Conservation (phyloP, 2,888 invertebrate species). For the Drepanosiphum platanoidis region DNA sequence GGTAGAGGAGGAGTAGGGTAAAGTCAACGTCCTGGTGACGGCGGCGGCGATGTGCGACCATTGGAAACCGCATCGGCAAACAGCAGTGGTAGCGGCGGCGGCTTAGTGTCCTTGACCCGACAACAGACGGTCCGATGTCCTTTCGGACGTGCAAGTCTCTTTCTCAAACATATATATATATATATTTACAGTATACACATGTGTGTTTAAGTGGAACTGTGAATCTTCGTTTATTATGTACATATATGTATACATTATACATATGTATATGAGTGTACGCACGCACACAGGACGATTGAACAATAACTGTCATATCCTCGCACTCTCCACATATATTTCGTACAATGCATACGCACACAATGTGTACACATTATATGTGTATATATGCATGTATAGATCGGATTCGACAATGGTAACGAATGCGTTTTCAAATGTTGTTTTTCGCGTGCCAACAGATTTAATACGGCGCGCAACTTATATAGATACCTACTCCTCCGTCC, state of each 20-base stretch:
- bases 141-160: conserved; percentile 56
- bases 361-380: not conserved
- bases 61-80: conserved; percentile 55
- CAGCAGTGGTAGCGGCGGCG: not conserved
- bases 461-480: not conserved
- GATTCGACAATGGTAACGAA: conserved; percentile 21
- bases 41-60: conserved; percentile 57
- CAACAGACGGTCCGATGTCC: conserved; percentile 59
- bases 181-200: not conserved
- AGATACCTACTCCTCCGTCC: not conserved
- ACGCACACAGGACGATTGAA: conserved; percentile 32
- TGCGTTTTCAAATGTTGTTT: conserved; percentile 15
- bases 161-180: conserved; percentile 7
- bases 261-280: not conserved
- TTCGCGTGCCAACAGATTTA: not conserved
- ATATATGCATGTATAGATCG: not conserved
- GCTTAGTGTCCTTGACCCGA: conserved; percentile 59
- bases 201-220: not conserved
- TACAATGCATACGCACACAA: conserved; percentile 23
- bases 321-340: not conserved
- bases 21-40: conserved; percentile 57
- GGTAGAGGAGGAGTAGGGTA: conserved; percentile 8
- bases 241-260: not conserved
- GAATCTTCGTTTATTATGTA: not conserved
- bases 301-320: conserved; percentile 54